Evolutionary conservation across 2,888 invertebrate genomes (phyloP).

Genomic region (Matsumyia berberina): DNA sequence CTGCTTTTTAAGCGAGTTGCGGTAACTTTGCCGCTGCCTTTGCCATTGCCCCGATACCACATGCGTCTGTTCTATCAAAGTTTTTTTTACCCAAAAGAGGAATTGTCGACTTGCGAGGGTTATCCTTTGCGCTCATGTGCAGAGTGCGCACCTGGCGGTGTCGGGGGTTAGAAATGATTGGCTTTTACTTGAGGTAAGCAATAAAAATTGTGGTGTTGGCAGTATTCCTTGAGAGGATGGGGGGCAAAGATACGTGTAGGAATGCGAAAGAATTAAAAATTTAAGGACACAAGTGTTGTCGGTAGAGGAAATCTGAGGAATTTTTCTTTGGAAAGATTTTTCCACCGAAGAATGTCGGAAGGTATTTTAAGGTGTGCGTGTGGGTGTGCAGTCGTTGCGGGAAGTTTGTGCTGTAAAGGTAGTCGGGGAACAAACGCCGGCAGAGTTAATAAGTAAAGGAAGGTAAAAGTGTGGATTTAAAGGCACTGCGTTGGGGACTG

Average conservation of each 20-base stretch:
- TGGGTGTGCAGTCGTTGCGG: conserved; percentile 15
- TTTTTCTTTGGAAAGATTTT: conserved; percentile 53
- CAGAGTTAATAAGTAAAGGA: conserved; percentile 36
- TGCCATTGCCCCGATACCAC: neutral
- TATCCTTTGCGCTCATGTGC: conserved; percentile 62
- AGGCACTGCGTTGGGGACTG: neutral
- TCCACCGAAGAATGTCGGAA: conserved; percentile 49
- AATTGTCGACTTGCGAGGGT: conserved; percentile 57
- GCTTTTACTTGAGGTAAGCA: conserved; percentile 76
- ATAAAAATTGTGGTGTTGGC: conserved; percentile 71
- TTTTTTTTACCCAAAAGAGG: conserved; percentile 18
- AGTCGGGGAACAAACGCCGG: conserved; percentile 17
- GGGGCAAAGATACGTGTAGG: conserved; percentile 47
- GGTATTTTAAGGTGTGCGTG: conserved; percentile 35
- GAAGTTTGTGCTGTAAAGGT: conserved; percentile 4
- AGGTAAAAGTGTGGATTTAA: conserved; percentile 18
- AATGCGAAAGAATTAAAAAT: conserved; percentile 74
- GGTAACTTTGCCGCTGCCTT: conserved; percentile 59
- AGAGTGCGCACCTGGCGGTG: conserved; percentile 32
- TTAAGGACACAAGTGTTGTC: conserved; percentile 67
- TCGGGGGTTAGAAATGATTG: conserved; percentile 69
- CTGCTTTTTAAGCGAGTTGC: conserved; percentile 53
- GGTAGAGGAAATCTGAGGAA: conserved; percentile 64
- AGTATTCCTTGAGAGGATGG: conserved; percentile 19
- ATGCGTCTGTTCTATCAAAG: conserved; percentile 22